Base-by-base conservation (phyloP, 2,797 vertebrate species). In the Pagetopsis macropterus region DNA sequence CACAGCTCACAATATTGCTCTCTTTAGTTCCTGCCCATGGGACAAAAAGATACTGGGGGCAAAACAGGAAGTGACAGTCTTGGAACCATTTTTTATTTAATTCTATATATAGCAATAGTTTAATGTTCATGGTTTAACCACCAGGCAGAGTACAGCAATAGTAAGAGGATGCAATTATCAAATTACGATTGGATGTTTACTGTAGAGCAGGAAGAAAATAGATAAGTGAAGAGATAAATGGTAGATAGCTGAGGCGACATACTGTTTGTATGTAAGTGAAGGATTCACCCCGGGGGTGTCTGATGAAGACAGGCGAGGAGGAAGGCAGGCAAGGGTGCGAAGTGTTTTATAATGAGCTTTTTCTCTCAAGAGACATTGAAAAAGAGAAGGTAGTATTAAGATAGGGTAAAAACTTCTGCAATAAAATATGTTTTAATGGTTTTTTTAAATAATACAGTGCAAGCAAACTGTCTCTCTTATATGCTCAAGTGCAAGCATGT, bases 291-390 rank as follows among this genome's bases (percentile, higher is more conserved):
- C n/a, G 16, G 81, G 83, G 82, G 85, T 51, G 49, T 62, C 40
- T 87, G 72, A 89, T 52, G 68, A 83, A 78, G 65, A 70, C 56
- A 76, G 66, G 49, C 23, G 44, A 65, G 51, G 41, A 83, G 55
- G 62, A 85, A 74, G 72, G 78, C 63, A 78, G 45, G 51, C 65
- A 82, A 81, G 61, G 75, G 72, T 81, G 83, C 12, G 21, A 90
- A 89, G 64, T 75, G 75, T 75, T 85, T 88, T 82, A 49, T 88
- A 91, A 91, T 91, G 83, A 87, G 76, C 77, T 79, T 81, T 82
- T 31, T 62, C 59, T 49, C 85, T 76, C 75, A 40, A 60, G 77
- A 72, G 84, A 89, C 19, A 14, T 16, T 45, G 44, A 64, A 72
- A 82, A 78, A 74, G 55, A 74, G 64, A 83, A 49, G 43, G 19